Conservation (phyloP, 2,797 vertebrate genomes). For the Pangasius mekongensis region DNA sequence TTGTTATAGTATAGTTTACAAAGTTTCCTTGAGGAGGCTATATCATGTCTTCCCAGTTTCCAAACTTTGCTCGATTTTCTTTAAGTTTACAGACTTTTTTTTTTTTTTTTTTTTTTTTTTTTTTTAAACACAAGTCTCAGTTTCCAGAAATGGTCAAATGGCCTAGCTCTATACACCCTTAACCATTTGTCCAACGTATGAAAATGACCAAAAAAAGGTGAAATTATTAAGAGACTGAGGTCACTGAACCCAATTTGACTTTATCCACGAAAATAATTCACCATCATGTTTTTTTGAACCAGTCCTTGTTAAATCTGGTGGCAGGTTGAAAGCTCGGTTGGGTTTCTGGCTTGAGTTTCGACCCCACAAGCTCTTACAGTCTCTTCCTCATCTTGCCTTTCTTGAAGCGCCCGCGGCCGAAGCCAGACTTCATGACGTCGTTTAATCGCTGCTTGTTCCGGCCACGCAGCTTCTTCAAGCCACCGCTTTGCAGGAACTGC, state of each 20-base stretch:
- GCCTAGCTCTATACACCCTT: not conserved
- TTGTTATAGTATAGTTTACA: not conserved
- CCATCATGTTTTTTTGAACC: not conserved
- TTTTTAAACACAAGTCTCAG: not conserved
- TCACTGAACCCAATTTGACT: not conserved
- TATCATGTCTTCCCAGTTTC: not conserved
- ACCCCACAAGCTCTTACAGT: conserved; percentile 68
- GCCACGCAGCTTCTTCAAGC: conserved; percentile 79
- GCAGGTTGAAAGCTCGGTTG: not conserved
- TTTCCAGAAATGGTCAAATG: not conserved
- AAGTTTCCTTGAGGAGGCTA: not conserved
- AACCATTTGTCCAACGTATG: not conserved
- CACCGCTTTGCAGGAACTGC: conserved; percentile 87
- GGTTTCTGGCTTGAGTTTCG: not conserved
- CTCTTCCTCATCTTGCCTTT: conserved; percentile 88
- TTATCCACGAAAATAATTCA: not conserved
- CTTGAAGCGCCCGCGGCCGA: conserved; percentile 78
- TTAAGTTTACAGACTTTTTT: not conserved
- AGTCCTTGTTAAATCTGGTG: not conserved
- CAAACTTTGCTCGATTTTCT: conserved; percentile 1
- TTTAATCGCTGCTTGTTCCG: conserved; percentile 75
- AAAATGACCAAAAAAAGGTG: not conserved
- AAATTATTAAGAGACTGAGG: not conserved
- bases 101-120: not conserved
- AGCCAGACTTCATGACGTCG: conserved; percentile 85